A percentile compares a stretch with the other conserved stretches of the same genome.
Conservation (phyloP, 1,140 invertebrate genomes). For the Megathymus violae region DNA sequence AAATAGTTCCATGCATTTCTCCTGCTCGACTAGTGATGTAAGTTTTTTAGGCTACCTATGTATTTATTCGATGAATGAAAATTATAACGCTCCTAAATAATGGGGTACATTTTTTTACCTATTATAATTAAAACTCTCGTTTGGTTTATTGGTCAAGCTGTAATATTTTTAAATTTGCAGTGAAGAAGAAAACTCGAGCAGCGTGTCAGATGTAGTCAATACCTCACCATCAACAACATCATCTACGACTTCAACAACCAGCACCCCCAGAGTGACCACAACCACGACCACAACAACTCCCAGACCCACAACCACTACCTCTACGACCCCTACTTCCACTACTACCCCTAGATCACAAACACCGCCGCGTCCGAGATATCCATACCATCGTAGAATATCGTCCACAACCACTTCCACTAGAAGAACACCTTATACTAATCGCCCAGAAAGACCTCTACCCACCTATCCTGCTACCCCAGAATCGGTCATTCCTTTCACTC, state of each 20-base stretch:
- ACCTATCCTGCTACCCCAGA: slow-evolving; percentile 28
- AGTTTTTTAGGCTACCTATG: too few relatives aligned
- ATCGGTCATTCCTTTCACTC: slow-evolving; percentile 20
- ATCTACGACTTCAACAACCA: slow-evolving; percentile 34
- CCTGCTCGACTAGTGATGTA: too few relatives aligned
- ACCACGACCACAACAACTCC: slow-evolving; percentile 37
- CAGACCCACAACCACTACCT: slow-evolving; percentile 27
- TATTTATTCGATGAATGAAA: too few relatives aligned
- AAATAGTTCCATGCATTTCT: too few relatives aligned
- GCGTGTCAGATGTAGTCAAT: slow-evolving; percentile 6
- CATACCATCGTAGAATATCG: slow-evolving; percentile 29
- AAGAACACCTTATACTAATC: slow-evolving; percentile 21
- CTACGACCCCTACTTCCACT: too few relatives aligned
- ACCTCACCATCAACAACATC: slow-evolving; percentile 32
- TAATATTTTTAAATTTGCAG: slow-evolving; percentile 35
- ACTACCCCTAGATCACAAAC: slow-evolving; percentile 29
- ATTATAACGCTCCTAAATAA: too few relatives aligned
- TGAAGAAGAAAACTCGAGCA: slow-evolving; percentile 46
- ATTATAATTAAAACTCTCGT: too few relatives aligned
- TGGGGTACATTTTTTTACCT: too few relatives aligned
- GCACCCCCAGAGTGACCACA: slow-evolving; percentile 38
- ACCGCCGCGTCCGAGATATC: slow-evolving; percentile 33
- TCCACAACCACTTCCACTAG: too few relatives aligned
- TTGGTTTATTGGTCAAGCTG: too few relatives aligned
- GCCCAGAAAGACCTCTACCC: slow-evolving; percentile 33